Conservation (phyloP, 2,113 vertebrate genomes). For the Piprites chloris region DNA sequence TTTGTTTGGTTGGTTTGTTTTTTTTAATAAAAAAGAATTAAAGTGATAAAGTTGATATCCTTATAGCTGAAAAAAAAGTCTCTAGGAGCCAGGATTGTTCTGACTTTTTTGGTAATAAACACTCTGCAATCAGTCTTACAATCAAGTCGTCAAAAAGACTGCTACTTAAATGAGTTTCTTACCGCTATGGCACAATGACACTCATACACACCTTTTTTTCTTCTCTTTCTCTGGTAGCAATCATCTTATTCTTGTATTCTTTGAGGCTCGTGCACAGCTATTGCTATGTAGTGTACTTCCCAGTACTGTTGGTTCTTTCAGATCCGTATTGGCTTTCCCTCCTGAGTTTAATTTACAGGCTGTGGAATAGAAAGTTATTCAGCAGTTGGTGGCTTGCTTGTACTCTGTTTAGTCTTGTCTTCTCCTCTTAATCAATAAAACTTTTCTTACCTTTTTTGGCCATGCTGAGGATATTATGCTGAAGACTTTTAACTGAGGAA, state of each 20-base stretch:
- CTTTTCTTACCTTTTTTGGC: background rate
- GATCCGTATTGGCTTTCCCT: background rate
- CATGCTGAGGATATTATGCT: background rate
- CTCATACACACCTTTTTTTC: background rate
- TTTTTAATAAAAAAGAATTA: no score
- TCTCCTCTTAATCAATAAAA: background rate
- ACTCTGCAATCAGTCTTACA: background rate
- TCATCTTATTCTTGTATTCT: background rate
- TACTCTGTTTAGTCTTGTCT: background rate
- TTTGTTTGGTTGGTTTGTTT: no score
- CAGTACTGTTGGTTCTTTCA: background rate
- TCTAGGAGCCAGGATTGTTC: background rate
- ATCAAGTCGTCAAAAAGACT: background rate
- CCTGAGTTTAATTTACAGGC: background rate
- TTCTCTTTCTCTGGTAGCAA: background rate
- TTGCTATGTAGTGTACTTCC: background rate
- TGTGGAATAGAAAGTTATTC: background rate
- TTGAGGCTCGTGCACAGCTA: rapidly evolving
- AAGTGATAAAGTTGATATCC: background rate
- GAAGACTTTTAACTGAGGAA: background rate
- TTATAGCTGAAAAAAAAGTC: background rate
- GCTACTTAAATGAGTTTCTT: background rate
- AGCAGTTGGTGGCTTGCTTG: background rate
- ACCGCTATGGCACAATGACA: background rate
- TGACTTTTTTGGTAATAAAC: background rate